Evolutionary conservation across 2,113 vertebrate species (phyloP).

Genomic region (Protobothrops flavoviridis): DNA sequence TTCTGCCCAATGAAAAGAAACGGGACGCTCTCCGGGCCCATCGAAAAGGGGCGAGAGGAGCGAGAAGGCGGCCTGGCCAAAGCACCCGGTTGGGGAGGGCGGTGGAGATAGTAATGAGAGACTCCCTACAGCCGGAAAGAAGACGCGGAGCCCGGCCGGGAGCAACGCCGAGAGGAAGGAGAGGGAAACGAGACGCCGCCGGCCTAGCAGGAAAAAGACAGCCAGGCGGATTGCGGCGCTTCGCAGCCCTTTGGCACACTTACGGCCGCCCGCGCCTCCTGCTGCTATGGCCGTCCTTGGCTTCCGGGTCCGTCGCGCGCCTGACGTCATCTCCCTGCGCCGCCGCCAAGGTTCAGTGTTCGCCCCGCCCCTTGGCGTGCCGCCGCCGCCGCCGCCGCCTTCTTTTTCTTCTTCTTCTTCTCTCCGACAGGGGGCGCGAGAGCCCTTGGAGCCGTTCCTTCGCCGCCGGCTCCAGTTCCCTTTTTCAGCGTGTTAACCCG

Average conservation of each 20-base stretch:
- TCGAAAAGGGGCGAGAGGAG: not conserved
- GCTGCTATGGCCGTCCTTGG: not conserved
- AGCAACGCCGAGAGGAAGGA: not conserved
- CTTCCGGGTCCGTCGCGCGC: constrained; percentile 25
- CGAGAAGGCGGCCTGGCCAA: not conserved
- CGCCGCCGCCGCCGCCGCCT: too few relatives aligned
- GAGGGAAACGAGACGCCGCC: not conserved
- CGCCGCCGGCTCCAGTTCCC: not conserved
- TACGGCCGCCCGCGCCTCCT: constrained; percentile 22
- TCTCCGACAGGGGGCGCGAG: constrained; percentile 66
- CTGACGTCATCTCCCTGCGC: constrained; percentile 22
- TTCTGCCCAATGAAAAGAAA: not conserved
- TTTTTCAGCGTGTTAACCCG: not conserved
- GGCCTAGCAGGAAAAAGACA: not conserved
- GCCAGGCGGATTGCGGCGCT: not conserved
- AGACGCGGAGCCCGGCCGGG: not conserved
- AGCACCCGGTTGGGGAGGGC: not conserved
- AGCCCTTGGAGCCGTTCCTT: constrained; percentile 17
- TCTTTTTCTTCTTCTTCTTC: not conserved
- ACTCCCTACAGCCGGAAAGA: not conserved
- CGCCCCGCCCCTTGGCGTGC: not conserved
- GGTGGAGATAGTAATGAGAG: not conserved
- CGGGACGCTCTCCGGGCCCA: not conserved
- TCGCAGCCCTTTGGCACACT: not conserved
- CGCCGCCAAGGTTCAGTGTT: accelerated